Base-by-base conservation (phyloP, 2,113 vertebrate species). In the Hydropotes inermis region DNA sequence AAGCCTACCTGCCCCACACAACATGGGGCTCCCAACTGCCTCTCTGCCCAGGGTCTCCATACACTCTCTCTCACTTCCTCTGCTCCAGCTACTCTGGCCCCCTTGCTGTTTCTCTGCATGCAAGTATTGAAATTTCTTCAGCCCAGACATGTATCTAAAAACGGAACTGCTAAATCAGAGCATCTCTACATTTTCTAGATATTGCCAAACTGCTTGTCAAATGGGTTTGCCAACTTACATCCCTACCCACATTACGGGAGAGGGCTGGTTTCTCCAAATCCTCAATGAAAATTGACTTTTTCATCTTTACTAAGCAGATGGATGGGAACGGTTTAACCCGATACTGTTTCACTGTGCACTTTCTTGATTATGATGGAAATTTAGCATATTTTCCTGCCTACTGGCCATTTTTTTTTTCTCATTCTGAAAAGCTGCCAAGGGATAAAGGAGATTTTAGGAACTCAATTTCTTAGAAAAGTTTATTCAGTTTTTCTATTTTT, bases 1-100 rank as follows among this genome's bases (percentile, higher is more conserved):
- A 15, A 16, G 8, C 16, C 79, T 54, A 12, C 50, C 60, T 57
- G 25, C 50, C 54, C 70, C 7, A 12, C n/a, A 17, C 12, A 16
- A n/a, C 27, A 8, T 1, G 21, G 3, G 27, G 17, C 39, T 52
- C n/a, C 28, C 87, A 52, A 16, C 21, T 1, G 0, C 23, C 7
- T 47, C 50, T 11, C 79, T 8, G 15, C 50, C 13, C 0, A n/a
- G 15, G 17, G 33, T 36, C 33, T 76, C 16, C 1, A 12, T 15
- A 7, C 16, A 0, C 11, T 57, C 16, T 25, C 36, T 19, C 28
- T 47, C 9, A 11, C 36, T 39, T 64, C 61, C n/a, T 61, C 81
- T 19, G 17, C 33, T 50, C 39, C 47, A 5, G 13, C 55, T 21
- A 15, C 52, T 15, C 64, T n/a, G 39, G 50, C 4, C 7, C 43